Evolutionary conservation across 2,113 vertebrate genomes (phyloP).

Genomic region (Malurus alboscapulatus): DNA sequence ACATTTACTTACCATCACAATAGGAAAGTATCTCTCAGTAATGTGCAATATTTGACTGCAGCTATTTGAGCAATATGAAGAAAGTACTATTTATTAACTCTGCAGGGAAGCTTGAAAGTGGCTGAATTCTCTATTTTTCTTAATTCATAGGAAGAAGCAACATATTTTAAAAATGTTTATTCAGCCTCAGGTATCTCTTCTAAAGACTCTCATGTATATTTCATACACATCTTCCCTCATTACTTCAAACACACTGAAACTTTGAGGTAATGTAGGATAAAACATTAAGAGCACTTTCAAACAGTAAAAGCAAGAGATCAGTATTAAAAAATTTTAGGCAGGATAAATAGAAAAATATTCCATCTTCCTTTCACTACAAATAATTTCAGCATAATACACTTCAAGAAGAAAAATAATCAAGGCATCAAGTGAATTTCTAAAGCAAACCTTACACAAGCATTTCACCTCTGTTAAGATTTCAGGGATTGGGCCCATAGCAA

Average conservation of each 20-base stretch:
- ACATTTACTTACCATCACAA: neutral
- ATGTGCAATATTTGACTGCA: neutral
- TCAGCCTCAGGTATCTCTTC: conserved; percentile 46
- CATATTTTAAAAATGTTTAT: conserved; percentile 67
- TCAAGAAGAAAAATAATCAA: conserved; percentile 51
- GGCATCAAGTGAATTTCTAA: neutral
- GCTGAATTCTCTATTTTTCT: neutral
- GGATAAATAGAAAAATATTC: conserved; percentile 73
- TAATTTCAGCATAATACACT: conserved; percentile 43
- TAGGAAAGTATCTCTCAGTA: neutral
- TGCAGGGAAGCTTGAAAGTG: neutral
- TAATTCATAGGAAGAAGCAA: conserved; percentile 39
- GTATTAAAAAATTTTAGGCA: conserved; percentile 45
- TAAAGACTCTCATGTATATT: conserved; percentile 39
- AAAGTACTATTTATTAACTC: neutral
- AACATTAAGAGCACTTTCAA: neutral
- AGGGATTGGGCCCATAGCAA: neutral
- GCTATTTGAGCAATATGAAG: neutral
- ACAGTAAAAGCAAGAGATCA: conserved; percentile 32
- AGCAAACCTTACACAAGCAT: neutral
- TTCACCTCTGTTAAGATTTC: neutral
- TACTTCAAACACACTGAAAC: conserved; percentile 50
- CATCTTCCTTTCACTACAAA: conserved; percentile 25
- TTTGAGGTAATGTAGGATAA: conserved; percentile 64
- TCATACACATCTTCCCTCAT: conserved; percentile 19